phyloP scores from a whole-genome alignment of 2,113 vertebrate genomes.

The Artemisiospiza belli region DNA sequence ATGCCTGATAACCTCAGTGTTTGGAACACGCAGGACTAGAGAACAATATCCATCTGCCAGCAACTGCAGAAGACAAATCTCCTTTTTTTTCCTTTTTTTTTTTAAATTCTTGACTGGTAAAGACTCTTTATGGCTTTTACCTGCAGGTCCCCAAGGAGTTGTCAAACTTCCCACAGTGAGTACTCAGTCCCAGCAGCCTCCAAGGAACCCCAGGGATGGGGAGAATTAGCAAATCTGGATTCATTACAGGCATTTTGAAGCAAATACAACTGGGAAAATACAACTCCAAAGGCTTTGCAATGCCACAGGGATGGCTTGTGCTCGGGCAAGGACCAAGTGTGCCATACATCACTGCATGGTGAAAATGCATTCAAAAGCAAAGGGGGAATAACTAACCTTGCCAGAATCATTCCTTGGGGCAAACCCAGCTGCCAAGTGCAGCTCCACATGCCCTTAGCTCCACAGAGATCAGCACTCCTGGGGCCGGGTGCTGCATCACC shows the following conservation, averaged over 20 bases:
- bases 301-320: not conserved
- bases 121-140: not conserved
- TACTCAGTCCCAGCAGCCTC: not conserved
- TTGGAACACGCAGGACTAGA: not conserved
- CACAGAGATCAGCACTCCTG: not conserved
- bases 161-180: accelerated
- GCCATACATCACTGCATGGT: accelerated
- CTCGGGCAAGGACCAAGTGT: not conserved
- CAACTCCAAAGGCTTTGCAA: accelerated
- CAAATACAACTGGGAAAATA: not conserved
- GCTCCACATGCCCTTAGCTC: not conserved
- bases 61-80: not conserved
- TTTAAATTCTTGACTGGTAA: not conserved
- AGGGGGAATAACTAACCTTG: not conserved
- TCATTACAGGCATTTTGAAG: not conserved
- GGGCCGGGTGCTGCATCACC: not conserved
- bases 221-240: not conserved
- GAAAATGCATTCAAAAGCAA: not conserved
- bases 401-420: not conserved
- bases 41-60: conserved; percentile 33
- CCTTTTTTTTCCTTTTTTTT: not conserved
- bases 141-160: not conserved
- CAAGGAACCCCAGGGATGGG: accelerated
- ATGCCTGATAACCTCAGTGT: conserved; percentile 53
- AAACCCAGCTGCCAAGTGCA: not conserved